A percentile compares a stretch with the other conserved stretches of the same genome.
Evolutionary conservation across 2,797 vertebrate species (phyloP).

Genomic region (Meda fulgida): DNA sequence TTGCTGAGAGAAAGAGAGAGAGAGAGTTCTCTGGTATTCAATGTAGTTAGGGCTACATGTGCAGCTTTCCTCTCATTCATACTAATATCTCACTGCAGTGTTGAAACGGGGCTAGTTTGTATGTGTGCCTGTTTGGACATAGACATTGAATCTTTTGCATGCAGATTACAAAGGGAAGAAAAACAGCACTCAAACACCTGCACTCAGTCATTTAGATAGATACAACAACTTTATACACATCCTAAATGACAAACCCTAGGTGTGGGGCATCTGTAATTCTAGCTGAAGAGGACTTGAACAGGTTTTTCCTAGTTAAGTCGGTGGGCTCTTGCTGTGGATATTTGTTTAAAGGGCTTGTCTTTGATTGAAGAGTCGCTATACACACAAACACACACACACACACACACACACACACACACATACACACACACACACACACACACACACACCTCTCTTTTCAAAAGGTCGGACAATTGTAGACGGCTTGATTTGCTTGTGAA

Average conservation of each 20-base stretch:
- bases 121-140: constrained; percentile 22
- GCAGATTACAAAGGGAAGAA: constrained; percentile 5
- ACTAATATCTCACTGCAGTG: constrained; percentile 49
- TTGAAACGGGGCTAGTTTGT: constrained; percentile 30
- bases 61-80: constrained; percentile 34
- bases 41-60: constrained; percentile 40
- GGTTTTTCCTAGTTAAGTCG: constrained; percentile 21
- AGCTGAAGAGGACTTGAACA: constrained; percentile 32
- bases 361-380: constrained; percentile 24
- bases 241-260: constrained; percentile 6
- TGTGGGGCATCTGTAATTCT: constrained; percentile 20
- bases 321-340: constrained; percentile 33
- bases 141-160: constrained; percentile 9
- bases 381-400: constrained; percentile 8
- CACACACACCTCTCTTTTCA: constrained; percentile 9
- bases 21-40: constrained; percentile 37
- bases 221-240: constrained; percentile 3
- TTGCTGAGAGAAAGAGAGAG: background rate
- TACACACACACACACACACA: constrained; percentile 20
- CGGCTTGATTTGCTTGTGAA: constrained; percentile 63
- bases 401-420: constrained; percentile 14
- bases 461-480: constrained; percentile 41
- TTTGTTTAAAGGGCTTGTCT: constrained; percentile 47
- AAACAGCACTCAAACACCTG: constrained; percentile 6
- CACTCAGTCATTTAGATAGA: constrained; percentile 1